A percentile compares a stretch with the other conserved stretches of the same genome.
Evolutionary conservation across 2,797 vertebrate genomes (phyloP).

Genomic region (Nothura maculosa): DNA sequence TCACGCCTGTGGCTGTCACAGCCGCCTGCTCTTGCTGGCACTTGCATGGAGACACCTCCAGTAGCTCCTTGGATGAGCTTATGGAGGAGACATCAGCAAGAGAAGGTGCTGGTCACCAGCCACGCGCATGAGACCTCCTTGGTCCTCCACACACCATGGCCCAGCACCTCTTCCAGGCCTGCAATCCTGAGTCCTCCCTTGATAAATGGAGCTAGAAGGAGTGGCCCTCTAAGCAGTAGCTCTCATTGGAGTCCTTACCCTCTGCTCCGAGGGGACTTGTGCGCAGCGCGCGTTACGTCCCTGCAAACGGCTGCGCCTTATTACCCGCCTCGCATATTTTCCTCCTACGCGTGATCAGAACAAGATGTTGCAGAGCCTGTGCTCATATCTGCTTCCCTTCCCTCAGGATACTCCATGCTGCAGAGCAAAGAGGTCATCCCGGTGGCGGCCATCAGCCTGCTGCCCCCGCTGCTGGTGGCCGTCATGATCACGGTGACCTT

Average conservation of each 20-base stretch:
- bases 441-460: slow-evolving; percentile 90
- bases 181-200: not conserved
- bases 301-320: not conserved
- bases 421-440: slow-evolving; percentile 91
- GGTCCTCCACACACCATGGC: accelerated
- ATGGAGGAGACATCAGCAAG: not conserved
- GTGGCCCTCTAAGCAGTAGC: not conserved
- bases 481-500: slow-evolving; percentile 84
- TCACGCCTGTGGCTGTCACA: not conserved
- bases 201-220: accelerated
- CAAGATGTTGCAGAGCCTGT: not conserved
- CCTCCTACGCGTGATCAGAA: not conserved
- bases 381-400: slow-evolving; percentile 15
- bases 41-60: no score
- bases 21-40: accelerated
- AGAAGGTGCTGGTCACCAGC: not conserved
- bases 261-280: not conserved
- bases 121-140: not conserved
- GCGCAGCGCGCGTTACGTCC: accelerated
- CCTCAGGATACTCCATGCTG: slow-evolving; percentile 86
- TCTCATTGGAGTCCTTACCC: not conserved
- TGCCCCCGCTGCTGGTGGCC: slow-evolving; percentile 87
- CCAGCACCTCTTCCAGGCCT: not conserved
- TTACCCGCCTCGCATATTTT: not conserved
- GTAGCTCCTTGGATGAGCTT: not conserved